phyloP scores from a whole-genome alignment of 2,888 invertebrate genomes.

The Formica aserva region DNA sequence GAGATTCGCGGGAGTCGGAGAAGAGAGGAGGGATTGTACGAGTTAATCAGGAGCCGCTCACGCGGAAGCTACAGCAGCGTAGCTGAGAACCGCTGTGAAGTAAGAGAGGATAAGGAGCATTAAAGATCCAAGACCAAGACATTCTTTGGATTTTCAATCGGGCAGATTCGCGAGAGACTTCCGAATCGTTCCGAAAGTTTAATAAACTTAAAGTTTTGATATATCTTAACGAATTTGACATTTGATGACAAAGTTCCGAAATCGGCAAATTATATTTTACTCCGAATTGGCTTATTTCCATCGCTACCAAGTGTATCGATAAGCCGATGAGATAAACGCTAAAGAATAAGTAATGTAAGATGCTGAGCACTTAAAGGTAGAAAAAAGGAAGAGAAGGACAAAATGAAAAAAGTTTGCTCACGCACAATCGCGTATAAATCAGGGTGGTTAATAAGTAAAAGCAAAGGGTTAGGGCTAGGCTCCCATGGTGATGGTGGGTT shows the following conservation, averaged over 20 bases:
- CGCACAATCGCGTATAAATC: conserved; percentile 83
- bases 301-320: conserved; percentile 26
- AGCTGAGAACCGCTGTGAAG: conserved; percentile 78
- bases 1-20: conserved; percentile 75
- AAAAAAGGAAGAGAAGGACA: conserved; percentile 64
- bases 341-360: conserved; percentile 26
- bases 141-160: conserved; percentile 43
- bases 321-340: conserved; percentile 35
- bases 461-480: conserved; percentile 79
- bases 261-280: not conserved
- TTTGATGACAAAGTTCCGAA: not conserved
- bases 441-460: conserved; percentile 82
- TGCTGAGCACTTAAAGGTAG: conserved; percentile 20
- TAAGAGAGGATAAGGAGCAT: conserved; percentile 66
- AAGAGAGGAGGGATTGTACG: conserved; percentile 74
- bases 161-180: not conserved
- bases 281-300: not conserved
- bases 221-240: not conserved
- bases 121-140: conserved; percentile 42
- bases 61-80: conserved; percentile 68
- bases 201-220: not conserved
- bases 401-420: conserved; percentile 82
- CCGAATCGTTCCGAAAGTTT: not conserved
- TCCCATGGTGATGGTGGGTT: conserved; percentile 62
- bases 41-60: conserved; percentile 80